Conservation (phyloP, 2,797 vertebrate species). For the Bovichtus diacanthus region DNA sequence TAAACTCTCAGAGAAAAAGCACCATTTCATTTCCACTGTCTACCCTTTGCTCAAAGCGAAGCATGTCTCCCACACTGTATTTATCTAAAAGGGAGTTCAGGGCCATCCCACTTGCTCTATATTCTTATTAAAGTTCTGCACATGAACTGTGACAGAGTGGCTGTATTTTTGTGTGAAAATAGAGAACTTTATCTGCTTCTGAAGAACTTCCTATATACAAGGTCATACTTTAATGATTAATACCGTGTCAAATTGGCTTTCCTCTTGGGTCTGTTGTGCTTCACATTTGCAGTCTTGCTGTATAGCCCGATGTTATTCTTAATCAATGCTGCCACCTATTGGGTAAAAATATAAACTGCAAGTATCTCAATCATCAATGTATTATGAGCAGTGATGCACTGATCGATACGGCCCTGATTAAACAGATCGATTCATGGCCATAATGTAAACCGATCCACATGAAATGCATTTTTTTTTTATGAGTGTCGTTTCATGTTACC, state of each 20-base stretch:
- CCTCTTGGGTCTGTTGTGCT: background rate
- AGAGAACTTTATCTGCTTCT: constrained; percentile 82
- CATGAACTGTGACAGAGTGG: background rate
- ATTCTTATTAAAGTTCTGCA: background rate
- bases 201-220: constrained; percentile 76
- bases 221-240: constrained; percentile 21
- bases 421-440: background rate
- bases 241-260: background rate
- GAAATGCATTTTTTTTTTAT: background rate
- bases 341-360: constrained; percentile 29
- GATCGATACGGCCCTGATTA: background rate
- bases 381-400: background rate
- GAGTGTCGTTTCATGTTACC: background rate
- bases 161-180: constrained; percentile 1
- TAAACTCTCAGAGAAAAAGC: constrained; percentile 9
- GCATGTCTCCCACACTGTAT: background rate
- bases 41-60: background rate
- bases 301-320: background rate
- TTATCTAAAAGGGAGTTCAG: constrained; percentile 25
- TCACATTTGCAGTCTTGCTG: background rate
- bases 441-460: background rate
- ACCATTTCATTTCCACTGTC: constrained; percentile 5
- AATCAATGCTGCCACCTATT: constrained; percentile 69
- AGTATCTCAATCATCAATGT: background rate
- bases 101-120: constrained; percentile 14